A percentile compares a stretch with the other conserved stretches of the same genome.
Conservation (phyloP, 1,140 invertebrate species). For the Mya arenaria region DNA sequence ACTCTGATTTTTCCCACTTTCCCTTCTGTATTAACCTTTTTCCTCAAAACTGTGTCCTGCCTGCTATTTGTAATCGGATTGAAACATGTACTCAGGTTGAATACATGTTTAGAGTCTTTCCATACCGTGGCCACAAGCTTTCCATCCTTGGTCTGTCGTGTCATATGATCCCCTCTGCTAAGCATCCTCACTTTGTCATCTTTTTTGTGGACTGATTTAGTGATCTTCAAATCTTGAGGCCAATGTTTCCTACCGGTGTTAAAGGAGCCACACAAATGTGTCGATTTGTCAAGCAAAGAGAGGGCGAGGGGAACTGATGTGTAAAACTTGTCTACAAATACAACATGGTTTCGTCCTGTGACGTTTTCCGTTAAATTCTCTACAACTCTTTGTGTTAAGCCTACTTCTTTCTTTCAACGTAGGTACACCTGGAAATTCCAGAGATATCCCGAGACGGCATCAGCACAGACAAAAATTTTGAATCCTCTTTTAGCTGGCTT, state of each 20-base stretch:
- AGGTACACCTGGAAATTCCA: no score
- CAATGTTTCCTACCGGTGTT: conserved; percentile 17
- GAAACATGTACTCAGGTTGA: background rate
- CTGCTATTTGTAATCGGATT: background rate
- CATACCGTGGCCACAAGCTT: conserved; percentile 7
- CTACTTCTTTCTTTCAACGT: no score
- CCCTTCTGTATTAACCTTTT: background rate
- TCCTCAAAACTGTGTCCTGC: background rate
- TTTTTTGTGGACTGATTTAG: background rate
- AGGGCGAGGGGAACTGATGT: background rate
- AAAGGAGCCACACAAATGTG: conserved; percentile 18
- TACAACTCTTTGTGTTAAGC: no score
- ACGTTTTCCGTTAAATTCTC: no score
- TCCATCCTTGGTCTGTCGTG: background rate
- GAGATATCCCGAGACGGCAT: background rate
- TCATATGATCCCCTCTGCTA: background rate
- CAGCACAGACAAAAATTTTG: conserved; percentile 4
- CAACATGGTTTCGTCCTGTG: no score
- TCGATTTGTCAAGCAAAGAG: background rate
- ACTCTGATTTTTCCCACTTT: background rate
- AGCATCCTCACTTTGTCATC: conserved; percentile 15
- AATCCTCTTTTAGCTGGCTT: conserved; percentile 21
- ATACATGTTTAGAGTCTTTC: background rate
- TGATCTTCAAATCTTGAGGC: conserved; percentile 16
- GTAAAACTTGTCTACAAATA: conserved; percentile 12